phyloP scores from a whole-genome alignment of 2,797 vertebrate species.

The Xenops minutus region DNA sequence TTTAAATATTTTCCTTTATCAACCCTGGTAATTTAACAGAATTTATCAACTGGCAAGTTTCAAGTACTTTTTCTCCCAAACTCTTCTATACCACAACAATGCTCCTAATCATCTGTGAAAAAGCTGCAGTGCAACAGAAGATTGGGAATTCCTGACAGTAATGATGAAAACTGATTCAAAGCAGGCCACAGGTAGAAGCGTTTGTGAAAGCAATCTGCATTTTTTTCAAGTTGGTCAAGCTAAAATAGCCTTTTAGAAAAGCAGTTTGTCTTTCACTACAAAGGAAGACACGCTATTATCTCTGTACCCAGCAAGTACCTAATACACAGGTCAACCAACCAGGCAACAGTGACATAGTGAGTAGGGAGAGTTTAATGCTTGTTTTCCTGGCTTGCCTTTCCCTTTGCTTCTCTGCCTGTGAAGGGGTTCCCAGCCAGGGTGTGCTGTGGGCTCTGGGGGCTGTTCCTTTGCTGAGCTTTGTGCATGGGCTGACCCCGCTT shows the following conservation, averaged over 20 bases:
- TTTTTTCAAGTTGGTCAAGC: conserved; percentile 16
- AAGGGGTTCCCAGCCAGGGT: neutral
- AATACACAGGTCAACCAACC: neutral
- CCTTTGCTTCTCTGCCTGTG: neutral
- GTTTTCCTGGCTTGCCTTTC: neutral
- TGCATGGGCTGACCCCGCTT: accelerated
- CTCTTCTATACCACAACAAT: neutral
- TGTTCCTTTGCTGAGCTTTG: neutral
- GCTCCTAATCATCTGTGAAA: conserved; percentile 55
- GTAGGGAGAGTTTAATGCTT: neutral
- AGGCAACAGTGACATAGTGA: neutral
- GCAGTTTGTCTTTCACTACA: neutral
- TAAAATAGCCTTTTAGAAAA: conserved; percentile 3
- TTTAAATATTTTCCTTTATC: conserved; percentile 19
- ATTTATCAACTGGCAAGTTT: conserved; percentile 32
- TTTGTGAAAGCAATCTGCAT: conserved; percentile 6
- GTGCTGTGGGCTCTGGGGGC: neutral
- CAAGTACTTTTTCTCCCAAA: neutral
- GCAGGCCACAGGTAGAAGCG: neutral
- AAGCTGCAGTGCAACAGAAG: conserved; percentile 50
- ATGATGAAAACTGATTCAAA: conserved; percentile 46
- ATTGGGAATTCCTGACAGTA: conserved; percentile 23
- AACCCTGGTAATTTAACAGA: conserved; percentile 5
- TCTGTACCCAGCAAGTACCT: neutral
- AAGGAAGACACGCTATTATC: neutral